These are phyloP conservation scores for Cistogaster globosa DNA, from an alignment of 2,888 invertebrate species.

Conservation along the genomic window DNA sequence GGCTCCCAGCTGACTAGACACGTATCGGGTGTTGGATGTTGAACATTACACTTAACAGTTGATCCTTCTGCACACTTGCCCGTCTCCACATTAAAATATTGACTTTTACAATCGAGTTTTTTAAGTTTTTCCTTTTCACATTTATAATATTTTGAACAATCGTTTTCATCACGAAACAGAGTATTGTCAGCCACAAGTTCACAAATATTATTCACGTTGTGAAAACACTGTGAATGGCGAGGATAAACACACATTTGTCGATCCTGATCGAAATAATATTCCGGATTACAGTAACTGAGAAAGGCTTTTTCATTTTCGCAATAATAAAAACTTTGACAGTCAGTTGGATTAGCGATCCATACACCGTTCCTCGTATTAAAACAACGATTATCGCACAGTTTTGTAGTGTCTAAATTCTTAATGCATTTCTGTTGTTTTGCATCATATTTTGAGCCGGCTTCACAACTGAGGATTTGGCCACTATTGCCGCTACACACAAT, in stretches of 20 bases:
- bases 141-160: slow-evolving; percentile 77
- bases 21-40: slow-evolving; percentile 71
- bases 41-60: slow-evolving; percentile 74
- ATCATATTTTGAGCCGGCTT: slow-evolving; percentile 70
- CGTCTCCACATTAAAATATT: slow-evolving; percentile 76
- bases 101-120: slow-evolving; percentile 1
- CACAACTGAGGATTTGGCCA: slow-evolving; percentile 72
- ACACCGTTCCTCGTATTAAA: slow-evolving; percentile 57
- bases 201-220: slow-evolving; percentile 77
- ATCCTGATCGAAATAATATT: slow-evolving; percentile 75
- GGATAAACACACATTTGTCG: slow-evolving; percentile 75
- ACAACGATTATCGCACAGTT: slow-evolving; percentile 77
- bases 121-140: slow-evolving; percentile 72
- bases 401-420: slow-evolving; percentile 35
- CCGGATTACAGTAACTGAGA: slow-evolving; percentile 71
- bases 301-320: slow-evolving; percentile 73
- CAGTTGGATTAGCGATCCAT: slow-evolving; percentile 76
- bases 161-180: slow-evolving; percentile 74
- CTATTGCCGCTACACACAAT: slow-evolving; percentile 74
- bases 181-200: slow-evolving; percentile 75
- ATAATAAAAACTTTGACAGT: slow-evolving; percentile 77
- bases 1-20: slow-evolving; percentile 70
- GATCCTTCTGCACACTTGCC: slow-evolving; percentile 73
- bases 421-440: slow-evolving; percentile 74
- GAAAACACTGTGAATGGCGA: slow-evolving; percentile 73